Percentiles rank a stretch among this genome's conserved stretches.
phyloP scores from a whole-genome alignment of 2,888 invertebrate genomes.

The Hirtodrosophila cameraria region DNA sequence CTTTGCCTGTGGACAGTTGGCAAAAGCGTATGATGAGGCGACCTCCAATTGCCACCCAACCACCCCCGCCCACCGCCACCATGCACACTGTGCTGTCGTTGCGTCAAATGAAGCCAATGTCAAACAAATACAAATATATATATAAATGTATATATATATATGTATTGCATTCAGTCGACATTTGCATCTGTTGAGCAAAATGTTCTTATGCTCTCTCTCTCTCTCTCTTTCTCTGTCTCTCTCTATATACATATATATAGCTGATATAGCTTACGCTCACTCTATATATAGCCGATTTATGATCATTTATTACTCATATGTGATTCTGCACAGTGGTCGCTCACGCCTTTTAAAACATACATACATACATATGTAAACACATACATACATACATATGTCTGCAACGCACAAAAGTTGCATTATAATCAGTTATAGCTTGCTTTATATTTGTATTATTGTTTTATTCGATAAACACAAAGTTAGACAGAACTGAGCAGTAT shows the following conservation, averaged over 20 bases:
- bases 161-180: conserved; percentile 21
- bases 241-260: conserved; percentile 1
- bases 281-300: conserved; percentile 29
- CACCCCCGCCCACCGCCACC: neutral
- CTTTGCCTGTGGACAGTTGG: conserved; percentile 14
- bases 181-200: conserved; percentile 41
- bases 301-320: conserved; percentile 14
- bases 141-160: too few species aligned
- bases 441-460: too few species aligned
- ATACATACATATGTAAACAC: too few species aligned
- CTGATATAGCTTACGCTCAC: neutral
- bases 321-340: neutral
- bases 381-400: too few species aligned
- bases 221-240: conserved; percentile 26
- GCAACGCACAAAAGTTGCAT: too few species aligned
- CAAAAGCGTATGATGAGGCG: conserved; percentile 36
- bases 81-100: conserved; percentile 15
- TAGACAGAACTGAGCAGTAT: too few species aligned
- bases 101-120: conserved; percentile 60
- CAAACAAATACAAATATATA: conserved; percentile 28
- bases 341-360: neutral
- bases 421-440: too few species aligned
- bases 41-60: neutral
- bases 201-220: conserved; percentile 20
- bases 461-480: too few species aligned